Percentiles rank a stretch among this genome's conserved stretches.
phyloP scores from a whole-genome alignment of 2,888 invertebrate genomes.

The Dicyrtomina minuta region DNA sequence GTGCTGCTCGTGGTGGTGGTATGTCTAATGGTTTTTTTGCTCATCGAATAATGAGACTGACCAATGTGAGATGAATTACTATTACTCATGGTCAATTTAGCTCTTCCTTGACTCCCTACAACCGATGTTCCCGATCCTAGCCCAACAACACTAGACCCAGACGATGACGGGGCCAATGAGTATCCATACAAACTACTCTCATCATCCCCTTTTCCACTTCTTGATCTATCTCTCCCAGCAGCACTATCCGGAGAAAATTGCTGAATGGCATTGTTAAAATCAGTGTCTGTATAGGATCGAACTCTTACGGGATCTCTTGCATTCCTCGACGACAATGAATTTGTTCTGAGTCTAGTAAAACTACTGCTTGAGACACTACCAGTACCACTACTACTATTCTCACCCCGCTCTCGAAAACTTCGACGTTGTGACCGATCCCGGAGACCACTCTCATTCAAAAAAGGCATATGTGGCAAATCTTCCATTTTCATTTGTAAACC shows the following conservation, averaged over 20 bases:
- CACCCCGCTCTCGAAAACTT: slow-evolving; percentile 19
- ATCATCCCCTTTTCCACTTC: no score
- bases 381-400: neutral
- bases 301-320: slow-evolving; percentile 57
- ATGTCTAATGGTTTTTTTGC: slow-evolving; percentile 41
- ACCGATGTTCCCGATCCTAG: no score
- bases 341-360: neutral
- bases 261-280: slow-evolving; percentile 68
- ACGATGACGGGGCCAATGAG: neutral
- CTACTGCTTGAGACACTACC: neutral
- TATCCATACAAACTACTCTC: neutral
- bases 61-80: slow-evolving; percentile 38
- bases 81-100: slow-evolving; percentile 47
- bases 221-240: no score
- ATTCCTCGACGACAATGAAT: neutral
- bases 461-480: slow-evolving; percentile 40
- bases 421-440: slow-evolving; percentile 1
- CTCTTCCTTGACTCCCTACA: slow-evolving; percentile 23
- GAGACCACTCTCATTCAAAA: slow-evolving; percentile 27
- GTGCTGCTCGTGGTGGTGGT: neutral
- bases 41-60: slow-evolving; percentile 46
- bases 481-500: slow-evolving; percentile 33
- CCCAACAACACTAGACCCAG: neutral
- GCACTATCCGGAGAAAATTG: slow-evolving; percentile 59
- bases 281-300: slow-evolving; percentile 67